phyloP scores from a whole-genome alignment of 2,797 vertebrate genomes.

The Oryzias sinensis region DNA sequence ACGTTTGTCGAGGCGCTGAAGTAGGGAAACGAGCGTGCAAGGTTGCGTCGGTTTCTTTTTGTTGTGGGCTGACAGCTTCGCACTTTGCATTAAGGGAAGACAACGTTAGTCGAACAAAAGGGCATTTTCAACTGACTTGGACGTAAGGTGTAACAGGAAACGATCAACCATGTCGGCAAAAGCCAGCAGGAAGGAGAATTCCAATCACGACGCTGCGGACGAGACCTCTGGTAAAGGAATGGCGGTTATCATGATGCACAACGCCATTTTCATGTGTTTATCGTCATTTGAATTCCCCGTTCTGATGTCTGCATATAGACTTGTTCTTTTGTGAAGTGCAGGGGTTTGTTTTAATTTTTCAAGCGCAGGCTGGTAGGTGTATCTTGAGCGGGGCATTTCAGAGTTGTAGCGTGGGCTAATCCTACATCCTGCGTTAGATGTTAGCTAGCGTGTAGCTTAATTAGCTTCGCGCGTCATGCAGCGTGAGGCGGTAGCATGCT shows the following conservation, averaged over 20 bases:
- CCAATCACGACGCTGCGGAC: slow-evolving; percentile 95
- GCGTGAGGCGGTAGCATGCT: background rate
- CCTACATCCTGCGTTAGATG: slow-evolving; percentile 34
- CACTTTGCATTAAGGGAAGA: slow-evolving; percentile 49
- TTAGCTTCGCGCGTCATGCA: slow-evolving; percentile 29
- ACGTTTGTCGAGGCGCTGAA: slow-evolving; percentile 28
- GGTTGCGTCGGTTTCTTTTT: slow-evolving; percentile 38
- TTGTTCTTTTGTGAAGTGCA: too few relatives aligned
- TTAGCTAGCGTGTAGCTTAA: slow-evolving; percentile 51
- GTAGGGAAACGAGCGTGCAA: slow-evolving; percentile 51
- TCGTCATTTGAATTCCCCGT: slow-evolving; percentile 32
- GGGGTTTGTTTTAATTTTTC: too few relatives aligned
- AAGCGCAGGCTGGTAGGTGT: background rate
- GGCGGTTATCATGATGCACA: slow-evolving; percentile 72
- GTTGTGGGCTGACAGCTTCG: slow-evolving; percentile 39
- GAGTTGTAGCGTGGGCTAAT: slow-evolving; percentile 24
- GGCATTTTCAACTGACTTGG: slow-evolving; percentile 27
- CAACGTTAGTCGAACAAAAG: slow-evolving; percentile 49
- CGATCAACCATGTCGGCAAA: slow-evolving; percentile 88
- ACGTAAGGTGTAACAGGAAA: slow-evolving; percentile 21
- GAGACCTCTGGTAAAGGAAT: slow-evolving; percentile 90
- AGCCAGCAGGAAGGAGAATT: slow-evolving; percentile 98
- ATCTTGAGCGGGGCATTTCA: slow-evolving; percentile 4
- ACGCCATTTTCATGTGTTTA: slow-evolving; percentile 80
- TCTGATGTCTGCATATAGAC: too few relatives aligned